phyloP scores from a whole-genome alignment of 1,140 invertebrate species.

The Lasioglossum albipes region DNA sequence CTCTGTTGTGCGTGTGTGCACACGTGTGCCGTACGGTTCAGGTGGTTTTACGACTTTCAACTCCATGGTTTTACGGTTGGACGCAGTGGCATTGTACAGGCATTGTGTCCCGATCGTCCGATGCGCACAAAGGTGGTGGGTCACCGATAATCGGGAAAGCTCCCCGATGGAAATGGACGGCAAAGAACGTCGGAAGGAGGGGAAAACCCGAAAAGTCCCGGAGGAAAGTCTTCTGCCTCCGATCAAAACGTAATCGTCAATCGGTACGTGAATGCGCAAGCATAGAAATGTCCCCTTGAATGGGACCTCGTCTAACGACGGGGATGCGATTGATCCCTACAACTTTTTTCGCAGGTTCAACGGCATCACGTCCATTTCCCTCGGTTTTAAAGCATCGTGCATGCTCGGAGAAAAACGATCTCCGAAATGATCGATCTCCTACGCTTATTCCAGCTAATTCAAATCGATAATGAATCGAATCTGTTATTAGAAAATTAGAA shows the following conservation, averaged over 20 bases:
- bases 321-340: slow-evolving; percentile 9
- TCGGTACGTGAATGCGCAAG: slow-evolving; percentile 32
- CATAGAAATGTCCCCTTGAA: slow-evolving; percentile 29
- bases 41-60: slow-evolving; percentile 51
- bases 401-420: too few species aligned
- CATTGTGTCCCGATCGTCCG: slow-evolving; percentile 53
- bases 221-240: slow-evolving; percentile 28
- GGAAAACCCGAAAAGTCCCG: slow-evolving; percentile 7
- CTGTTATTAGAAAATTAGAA: too few species aligned
- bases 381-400: not conserved
- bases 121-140: slow-evolving; percentile 53
- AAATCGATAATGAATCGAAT: too few species aligned
- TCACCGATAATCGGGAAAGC: slow-evolving; percentile 57
- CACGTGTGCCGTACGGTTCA: slow-evolving; percentile 30
- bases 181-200: slow-evolving; percentile 28
- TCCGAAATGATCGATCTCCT: too few species aligned
- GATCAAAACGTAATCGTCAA: slow-evolving; percentile 45
- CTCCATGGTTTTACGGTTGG: slow-evolving; percentile 58
- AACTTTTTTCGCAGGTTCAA: not conserved
- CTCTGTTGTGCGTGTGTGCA: slow-evolving; percentile 1
- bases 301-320: not conserved
- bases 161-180: slow-evolving; percentile 46
- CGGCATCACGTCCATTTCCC: not conserved
- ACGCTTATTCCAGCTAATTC: too few species aligned
- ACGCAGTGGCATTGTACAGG: slow-evolving; percentile 48